A percentile compares a stretch with the other conserved stretches of the same genome.
These are phyloP conservation scores for Tenthredo scrophulariae DNA, from an alignment of 2,888 invertebrate genomes.

Conservation along the genomic window DNA sequence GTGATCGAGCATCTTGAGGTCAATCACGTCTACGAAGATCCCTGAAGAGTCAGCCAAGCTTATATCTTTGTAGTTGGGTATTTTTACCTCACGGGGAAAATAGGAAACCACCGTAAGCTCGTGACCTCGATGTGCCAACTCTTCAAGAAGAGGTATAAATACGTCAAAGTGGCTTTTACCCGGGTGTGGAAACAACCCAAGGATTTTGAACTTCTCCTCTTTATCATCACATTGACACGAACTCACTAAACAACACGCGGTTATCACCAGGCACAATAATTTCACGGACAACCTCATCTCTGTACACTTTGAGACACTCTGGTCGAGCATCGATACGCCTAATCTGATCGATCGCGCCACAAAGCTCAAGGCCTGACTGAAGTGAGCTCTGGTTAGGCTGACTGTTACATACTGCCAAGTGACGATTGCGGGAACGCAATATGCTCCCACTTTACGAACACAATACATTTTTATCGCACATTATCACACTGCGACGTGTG, in stretches of 20 bases:
- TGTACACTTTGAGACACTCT: background rate
- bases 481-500: background rate
- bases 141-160: constrained; percentile 82
- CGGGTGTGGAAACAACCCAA: constrained; percentile 84
- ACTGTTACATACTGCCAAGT: constrained; percentile 6
- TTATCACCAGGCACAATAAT: constrained; percentile 22
- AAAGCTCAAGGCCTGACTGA: constrained; percentile 42
- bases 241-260: background rate
- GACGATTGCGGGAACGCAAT: background rate
- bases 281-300: background rate
- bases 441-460: background rate
- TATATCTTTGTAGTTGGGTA: constrained; percentile 82
- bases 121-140: constrained; percentile 83
- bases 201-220: constrained; percentile 78
- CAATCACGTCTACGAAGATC: constrained; percentile 64
- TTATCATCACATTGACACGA: background rate
- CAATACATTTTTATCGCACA: background rate
- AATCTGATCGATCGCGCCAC: background rate
- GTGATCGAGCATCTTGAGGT: constrained; percentile 57
- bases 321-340: background rate
- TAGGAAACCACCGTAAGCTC: constrained; percentile 85
- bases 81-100: constrained; percentile 79
- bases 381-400: background rate
- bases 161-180: constrained; percentile 87
- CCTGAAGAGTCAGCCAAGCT: constrained; percentile 76